phyloP scores from a whole-genome alignment of 2,113 vertebrate species.

The Brienomyrus brachyistius region DNA sequence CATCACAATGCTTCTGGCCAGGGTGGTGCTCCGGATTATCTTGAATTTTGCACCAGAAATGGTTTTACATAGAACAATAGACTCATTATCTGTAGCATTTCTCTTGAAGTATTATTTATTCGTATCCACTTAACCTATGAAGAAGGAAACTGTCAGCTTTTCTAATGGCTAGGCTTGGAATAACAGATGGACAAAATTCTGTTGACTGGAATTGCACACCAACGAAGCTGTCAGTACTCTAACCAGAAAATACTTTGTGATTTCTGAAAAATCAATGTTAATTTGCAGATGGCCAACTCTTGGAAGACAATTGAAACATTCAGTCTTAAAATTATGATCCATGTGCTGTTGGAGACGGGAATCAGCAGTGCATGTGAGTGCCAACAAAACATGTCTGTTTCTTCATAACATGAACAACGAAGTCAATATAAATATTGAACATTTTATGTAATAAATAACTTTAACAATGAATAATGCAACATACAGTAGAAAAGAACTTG shows the following conservation, averaged over 20 bases:
- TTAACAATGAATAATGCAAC: not conserved
- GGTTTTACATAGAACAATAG: not conserved
- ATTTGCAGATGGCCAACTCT: not conserved
- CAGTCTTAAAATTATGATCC: not conserved
- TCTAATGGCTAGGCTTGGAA: not conserved
- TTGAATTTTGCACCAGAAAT: not conserved
- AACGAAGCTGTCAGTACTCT: not conserved
- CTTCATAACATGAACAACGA: not conserved
- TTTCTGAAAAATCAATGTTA: conserved; percentile 3
- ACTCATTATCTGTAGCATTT: not conserved
- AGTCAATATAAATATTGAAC: not conserved
- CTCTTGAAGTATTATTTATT: not conserved
- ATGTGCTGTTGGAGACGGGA: not conserved
- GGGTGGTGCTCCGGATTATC: not conserved
- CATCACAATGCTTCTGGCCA: not conserved
- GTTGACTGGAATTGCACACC: not conserved
- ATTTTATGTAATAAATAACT: not conserved
- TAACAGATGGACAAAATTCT: conserved; percentile 8
- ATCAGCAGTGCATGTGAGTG: not conserved
- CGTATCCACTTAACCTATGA: not conserved
- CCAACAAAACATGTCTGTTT: not conserved
- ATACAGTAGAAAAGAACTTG: not conserved
- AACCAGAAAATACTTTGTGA: not conserved
- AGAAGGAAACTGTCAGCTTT: not conserved
- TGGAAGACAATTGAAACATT: not conserved